A percentile compares a stretch with the other conserved stretches of the same genome.
These are phyloP conservation scores for Acromyrmex heyeri DNA, from an alignment of 1,140 invertebrate species.

Conservation along the genomic window DNA sequence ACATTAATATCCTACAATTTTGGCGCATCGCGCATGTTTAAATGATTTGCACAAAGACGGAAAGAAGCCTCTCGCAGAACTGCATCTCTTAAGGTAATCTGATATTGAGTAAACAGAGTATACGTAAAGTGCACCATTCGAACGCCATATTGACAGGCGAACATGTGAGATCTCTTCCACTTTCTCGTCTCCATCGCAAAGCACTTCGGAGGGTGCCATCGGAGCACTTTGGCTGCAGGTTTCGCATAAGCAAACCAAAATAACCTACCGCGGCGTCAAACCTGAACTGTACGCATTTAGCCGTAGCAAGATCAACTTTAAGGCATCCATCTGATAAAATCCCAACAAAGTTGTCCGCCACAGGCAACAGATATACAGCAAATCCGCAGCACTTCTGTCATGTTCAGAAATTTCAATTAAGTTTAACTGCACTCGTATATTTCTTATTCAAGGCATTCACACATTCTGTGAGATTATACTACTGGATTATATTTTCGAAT, in stretches of 20 bases:
- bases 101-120: conserved; percentile 70
- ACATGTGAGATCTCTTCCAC: conserved; percentile 67
- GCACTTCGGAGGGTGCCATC: conserved; percentile 49
- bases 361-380: background rate
- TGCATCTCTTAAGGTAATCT: conserved; percentile 52
- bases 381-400: background rate
- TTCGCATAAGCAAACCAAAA: conserved; percentile 61
- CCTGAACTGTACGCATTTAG: conserved; percentile 8
- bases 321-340: background rate
- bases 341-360: background rate
- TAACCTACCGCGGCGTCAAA: conserved; percentile 18
- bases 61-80: conserved; percentile 9
- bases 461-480: background rate
- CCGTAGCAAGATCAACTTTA: conserved; percentile 11
- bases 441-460: no score
- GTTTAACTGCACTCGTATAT: background rate
- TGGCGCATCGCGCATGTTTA: conserved; percentile 13
- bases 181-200: conserved; percentile 33
- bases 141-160: conserved; percentile 71
- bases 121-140: conserved; percentile 66
- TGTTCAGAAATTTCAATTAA: background rate
- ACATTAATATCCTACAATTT: background rate
- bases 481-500: background rate
- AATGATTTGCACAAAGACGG: conserved; percentile 23
- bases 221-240: conserved; percentile 60